A percentile compares a stretch with the other conserved stretches of the same genome.
phyloP scores from a whole-genome alignment of 2,888 invertebrate genomes.

The Epistrophe grossulariae region DNA sequence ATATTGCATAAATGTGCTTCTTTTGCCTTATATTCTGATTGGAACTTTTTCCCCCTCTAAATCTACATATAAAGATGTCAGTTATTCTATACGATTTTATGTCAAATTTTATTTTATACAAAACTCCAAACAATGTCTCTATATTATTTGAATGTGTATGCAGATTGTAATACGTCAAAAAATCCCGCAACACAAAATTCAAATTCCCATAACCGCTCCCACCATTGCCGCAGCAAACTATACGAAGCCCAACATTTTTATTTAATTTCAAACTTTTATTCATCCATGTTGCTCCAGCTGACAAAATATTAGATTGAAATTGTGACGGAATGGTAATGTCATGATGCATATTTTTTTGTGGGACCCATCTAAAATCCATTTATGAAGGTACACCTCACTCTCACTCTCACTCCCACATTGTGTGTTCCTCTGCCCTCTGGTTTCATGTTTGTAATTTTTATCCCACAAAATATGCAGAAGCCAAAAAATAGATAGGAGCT shows the following conservation, averaged over 20 bases:
- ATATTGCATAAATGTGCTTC: no score
- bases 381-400: background rate
- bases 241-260: slow-evolving; percentile 27
- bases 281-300: slow-evolving; percentile 52
- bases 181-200: background rate
- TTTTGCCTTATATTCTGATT: no score
- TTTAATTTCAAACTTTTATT: slow-evolving; percentile 45
- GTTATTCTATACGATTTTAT: slow-evolving; percentile 1
- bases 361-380: slow-evolving; percentile 5
- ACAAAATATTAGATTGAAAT: slow-evolving; percentile 58
- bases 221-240: background rate
- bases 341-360: slow-evolving; percentile 48
- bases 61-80: background rate
- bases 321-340: slow-evolving; percentile 50
- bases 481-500: slow-evolving; percentile 1
- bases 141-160: no score
- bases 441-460: slow-evolving; percentile 39
- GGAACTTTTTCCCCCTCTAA: background rate
- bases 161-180: background rate
- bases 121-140: background rate
- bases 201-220: slow-evolving; percentile 19
- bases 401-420: background rate
- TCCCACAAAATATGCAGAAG: slow-evolving; percentile 22
- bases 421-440: slow-evolving; percentile 7
- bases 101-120: background rate